These are phyloP conservation scores for Cryptus armator DNA, from an alignment of 2,888 invertebrate genomes.

Conservation along the genomic window DNA sequence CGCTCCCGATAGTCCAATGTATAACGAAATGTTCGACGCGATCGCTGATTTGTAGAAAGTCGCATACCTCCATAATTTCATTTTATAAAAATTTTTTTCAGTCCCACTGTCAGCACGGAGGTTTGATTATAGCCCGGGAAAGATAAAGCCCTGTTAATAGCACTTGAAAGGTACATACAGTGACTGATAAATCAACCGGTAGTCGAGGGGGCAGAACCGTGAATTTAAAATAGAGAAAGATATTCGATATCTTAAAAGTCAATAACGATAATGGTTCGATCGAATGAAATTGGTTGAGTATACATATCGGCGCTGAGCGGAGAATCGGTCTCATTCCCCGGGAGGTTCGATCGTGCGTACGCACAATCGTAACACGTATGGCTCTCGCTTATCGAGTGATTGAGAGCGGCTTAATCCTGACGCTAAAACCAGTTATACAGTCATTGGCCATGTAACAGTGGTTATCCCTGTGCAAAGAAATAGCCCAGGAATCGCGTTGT, in stretches of 20 bases:
- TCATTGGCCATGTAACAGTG: neutral
- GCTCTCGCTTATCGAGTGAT: slow-evolving; percentile 48
- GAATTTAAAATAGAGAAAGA: slow-evolving; percentile 26
- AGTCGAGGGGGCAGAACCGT: slow-evolving; percentile 20
- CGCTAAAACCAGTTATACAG: neutral
- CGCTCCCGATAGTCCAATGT: neutral
- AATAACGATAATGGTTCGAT: slow-evolving; percentile 52
- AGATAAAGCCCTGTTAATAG: slow-evolving; percentile 26
- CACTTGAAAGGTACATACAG: neutral
- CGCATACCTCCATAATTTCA: slow-evolving; percentile 31
- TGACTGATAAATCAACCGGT: slow-evolving; percentile 37
- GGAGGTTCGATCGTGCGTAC: slow-evolving; percentile 3
- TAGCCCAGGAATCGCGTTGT: neutral
- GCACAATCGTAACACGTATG: slow-evolving; percentile 44
- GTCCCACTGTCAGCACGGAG: neutral
- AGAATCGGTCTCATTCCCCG: neutral
- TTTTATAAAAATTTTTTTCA: neutral
- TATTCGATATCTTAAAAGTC: slow-evolving; percentile 49
- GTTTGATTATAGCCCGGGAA: neutral
- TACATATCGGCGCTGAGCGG: slow-evolving; percentile 6
- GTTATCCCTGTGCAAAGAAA: neutral
- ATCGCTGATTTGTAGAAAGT: slow-evolving; percentile 43
- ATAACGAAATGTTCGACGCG: slow-evolving; percentile 7
- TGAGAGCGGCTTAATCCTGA: slow-evolving; percentile 28
- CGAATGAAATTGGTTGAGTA: slow-evolving; percentile 46